Conservation (phyloP, 2,888 invertebrate genomes). For the Trichopoda pennipes region DNA sequence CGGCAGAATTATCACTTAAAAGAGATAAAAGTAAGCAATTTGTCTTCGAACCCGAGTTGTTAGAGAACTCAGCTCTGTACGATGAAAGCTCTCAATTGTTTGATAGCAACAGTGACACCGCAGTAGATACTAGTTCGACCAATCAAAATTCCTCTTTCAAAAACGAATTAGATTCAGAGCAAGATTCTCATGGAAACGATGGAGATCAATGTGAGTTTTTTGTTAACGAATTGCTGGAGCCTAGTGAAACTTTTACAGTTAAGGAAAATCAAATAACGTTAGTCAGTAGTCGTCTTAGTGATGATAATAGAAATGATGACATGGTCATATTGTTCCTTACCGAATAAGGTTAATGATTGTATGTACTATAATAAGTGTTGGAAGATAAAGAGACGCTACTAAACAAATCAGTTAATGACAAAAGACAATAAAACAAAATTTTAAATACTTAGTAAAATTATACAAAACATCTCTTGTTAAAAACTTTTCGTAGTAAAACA, state of each 20-base stretch:
- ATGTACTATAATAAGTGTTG: neutral
- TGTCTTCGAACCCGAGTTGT: slow-evolving; percentile 44
- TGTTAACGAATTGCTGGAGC: slow-evolving; percentile 29
- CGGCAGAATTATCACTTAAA: slow-evolving; percentile 70
- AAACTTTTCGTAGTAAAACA: slow-evolving; percentile 6
- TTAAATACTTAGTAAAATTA: slow-evolving; percentile 44
- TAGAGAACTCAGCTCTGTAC: slow-evolving; percentile 16
- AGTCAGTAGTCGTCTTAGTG: slow-evolving; percentile 60
- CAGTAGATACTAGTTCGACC: slow-evolving; percentile 64
- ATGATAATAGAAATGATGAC: slow-evolving; percentile 64
- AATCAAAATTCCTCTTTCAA: neutral
- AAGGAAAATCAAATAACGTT: slow-evolving; percentile 68
- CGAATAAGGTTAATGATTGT: slow-evolving; percentile 54
- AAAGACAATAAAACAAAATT: slow-evolving; percentile 58
- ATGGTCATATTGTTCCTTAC: slow-evolving; percentile 71
- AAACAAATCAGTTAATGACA: slow-evolving; percentile 43
- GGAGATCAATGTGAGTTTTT: slow-evolving; percentile 50
- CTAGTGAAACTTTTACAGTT: slow-evolving; percentile 26
- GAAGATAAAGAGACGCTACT: neutral
- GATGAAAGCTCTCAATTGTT: neutral
- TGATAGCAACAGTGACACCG: slow-evolving; percentile 13
- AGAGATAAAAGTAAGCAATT: slow-evolving; percentile 49
- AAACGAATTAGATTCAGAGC: slow-evolving; percentile 36
- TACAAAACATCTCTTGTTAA: slow-evolving; percentile 17
- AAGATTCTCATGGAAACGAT: slow-evolving; percentile 9